phyloP scores from a whole-genome alignment of 2,797 vertebrate species.

The Ispidina lecontei region DNA sequence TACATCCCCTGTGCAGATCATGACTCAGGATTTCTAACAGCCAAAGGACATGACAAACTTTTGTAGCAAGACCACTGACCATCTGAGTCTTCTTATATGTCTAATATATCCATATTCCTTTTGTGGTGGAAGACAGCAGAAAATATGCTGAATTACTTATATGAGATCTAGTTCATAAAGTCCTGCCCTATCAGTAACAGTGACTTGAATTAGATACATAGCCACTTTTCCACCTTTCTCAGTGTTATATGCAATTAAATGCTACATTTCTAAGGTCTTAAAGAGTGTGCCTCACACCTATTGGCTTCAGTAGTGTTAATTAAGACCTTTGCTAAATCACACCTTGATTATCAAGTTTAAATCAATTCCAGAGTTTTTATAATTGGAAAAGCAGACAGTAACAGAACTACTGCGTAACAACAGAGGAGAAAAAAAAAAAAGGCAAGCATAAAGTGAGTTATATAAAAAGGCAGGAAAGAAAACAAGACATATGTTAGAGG shows the following conservation, averaged over 20 bases:
- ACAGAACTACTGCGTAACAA: background rate
- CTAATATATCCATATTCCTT: background rate
- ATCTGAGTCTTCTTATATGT: background rate
- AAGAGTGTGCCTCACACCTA: background rate
- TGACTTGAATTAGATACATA: background rate
- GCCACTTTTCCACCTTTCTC: background rate
- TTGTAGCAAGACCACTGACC: background rate
- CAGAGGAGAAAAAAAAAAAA: background rate
- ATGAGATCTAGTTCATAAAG: background rate
- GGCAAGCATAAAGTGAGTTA: background rate
- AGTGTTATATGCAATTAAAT: background rate
- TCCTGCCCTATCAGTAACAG: background rate
- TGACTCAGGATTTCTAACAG: background rate
- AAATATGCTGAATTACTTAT: background rate
- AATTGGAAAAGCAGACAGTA: slow-evolving; percentile 1
- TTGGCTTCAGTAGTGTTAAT: slow-evolving; percentile 7
- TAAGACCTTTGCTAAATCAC: background rate
- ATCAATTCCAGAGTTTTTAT: background rate
- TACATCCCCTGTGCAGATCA: background rate
- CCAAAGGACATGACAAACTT: slow-evolving; percentile 32
- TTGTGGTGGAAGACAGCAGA: background rate
- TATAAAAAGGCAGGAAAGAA: background rate
- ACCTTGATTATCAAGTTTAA: slow-evolving; percentile 35
- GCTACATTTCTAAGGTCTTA: background rate
- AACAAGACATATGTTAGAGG: background rate